These are phyloP conservation scores for Pandemis cinnamomeana DNA, from an alignment of 2,888 invertebrate species.

Conservation along the genomic window DNA sequence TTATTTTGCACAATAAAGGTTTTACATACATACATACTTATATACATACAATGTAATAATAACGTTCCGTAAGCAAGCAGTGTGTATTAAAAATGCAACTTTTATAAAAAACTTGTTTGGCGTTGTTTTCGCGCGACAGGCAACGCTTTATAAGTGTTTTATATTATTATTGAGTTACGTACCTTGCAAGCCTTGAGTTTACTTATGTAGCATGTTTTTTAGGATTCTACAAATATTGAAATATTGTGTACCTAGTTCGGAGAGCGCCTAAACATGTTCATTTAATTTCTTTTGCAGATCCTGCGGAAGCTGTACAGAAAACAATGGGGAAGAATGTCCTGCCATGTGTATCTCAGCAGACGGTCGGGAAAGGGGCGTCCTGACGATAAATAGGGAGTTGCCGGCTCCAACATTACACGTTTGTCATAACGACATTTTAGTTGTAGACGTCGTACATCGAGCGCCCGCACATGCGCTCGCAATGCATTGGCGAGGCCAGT, in stretches of 20 bases:
- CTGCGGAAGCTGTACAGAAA: constrained; percentile 87
- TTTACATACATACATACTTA: too few species aligned
- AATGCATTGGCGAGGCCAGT: constrained; percentile 93
- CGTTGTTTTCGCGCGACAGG: constrained; percentile 21
- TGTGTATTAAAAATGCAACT: too few species aligned
- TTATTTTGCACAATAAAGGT: too few species aligned
- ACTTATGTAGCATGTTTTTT: neutral
- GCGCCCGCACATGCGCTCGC: constrained; percentile 88
- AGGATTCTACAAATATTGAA: constrained; percentile 10
- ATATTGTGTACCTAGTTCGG: constrained; percentile 13
- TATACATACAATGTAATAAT: too few species aligned
- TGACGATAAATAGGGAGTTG: constrained; percentile 87
- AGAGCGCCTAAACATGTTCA: constrained; percentile 6
- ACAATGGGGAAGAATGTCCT: constrained; percentile 84
- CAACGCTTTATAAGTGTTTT: neutral
- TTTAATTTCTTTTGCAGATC: constrained; percentile 68
- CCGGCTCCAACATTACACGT: constrained; percentile 87
- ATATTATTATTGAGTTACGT: constrained; percentile 5
- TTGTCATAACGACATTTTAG: constrained; percentile 90
- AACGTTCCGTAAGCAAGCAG: too few species aligned
- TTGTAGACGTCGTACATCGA: constrained; percentile 90
- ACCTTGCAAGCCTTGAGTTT: neutral
- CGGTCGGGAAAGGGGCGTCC: constrained; percentile 85
- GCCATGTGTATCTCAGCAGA: constrained; percentile 87
- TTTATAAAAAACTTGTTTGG: neutral